These are phyloP conservation scores for Sebastes dallii DNA, from an alignment of 2,797 vertebrate genomes.

Conservation along the genomic window DNA sequence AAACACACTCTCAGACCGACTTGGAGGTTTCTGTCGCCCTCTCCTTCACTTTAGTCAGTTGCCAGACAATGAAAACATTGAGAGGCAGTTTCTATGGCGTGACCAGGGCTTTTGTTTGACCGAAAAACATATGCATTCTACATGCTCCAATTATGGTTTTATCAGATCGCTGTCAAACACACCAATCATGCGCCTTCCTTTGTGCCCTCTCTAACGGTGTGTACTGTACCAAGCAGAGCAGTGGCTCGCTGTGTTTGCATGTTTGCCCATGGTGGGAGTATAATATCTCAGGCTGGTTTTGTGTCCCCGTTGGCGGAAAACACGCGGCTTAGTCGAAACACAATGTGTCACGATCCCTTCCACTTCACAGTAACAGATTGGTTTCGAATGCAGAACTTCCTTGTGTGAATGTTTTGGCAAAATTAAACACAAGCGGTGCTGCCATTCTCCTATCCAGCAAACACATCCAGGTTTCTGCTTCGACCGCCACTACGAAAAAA, in stretches of 20 bases:
- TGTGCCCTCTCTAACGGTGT: constrained; percentile 75
- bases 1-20: constrained; percentile 79
- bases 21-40: constrained; percentile 74
- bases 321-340: constrained; percentile 42
- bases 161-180: constrained; percentile 89
- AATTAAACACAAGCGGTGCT: constrained; percentile 6
- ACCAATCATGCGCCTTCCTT: constrained; percentile 79
- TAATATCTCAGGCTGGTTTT: constrained; percentile 64
- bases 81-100: constrained; percentile 77
- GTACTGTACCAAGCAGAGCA: constrained; percentile 89
- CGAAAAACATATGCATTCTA: constrained; percentile 78
- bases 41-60: constrained; percentile 78
- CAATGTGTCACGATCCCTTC: constrained; percentile 55
- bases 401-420: constrained; percentile 25
- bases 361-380: constrained; percentile 53
- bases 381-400: constrained; percentile 55
- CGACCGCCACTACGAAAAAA: neutral
- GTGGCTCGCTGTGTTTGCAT: constrained; percentile 88
- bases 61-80: constrained; percentile 85
- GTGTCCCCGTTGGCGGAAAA: constrained; percentile 56
- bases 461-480: constrained; percentile 16
- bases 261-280: constrained; percentile 91
- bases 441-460: constrained; percentile 10
- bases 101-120: constrained; percentile 80
- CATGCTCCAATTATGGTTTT: constrained; percentile 83